Base-by-base conservation (phyloP, 2,113 vertebrate genomes). In the Etheostoma cragini region DNA sequence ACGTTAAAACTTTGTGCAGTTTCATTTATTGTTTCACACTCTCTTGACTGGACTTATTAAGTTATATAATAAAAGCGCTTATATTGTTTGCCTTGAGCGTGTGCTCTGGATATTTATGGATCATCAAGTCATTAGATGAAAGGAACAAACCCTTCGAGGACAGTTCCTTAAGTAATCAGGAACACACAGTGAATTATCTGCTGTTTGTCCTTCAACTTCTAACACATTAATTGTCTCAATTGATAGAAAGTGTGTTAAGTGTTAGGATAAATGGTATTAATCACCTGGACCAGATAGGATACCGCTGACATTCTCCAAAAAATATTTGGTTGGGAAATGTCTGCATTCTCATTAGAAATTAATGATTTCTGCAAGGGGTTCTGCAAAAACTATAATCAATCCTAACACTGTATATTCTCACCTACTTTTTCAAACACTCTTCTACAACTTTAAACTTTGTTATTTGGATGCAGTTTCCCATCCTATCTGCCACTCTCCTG, bases 1-100 rank as follows among this genome's bases (percentile, higher is more conserved):
- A 79, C 72, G 50, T 64, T 33, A 66, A 63, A 61, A 63, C 11
- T 14, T 76, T 50, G 38, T 7, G 13, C 1, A 42, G 26, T 72
- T 80, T 76, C 45, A 53, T 65, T 72, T 62, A 73, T 82, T 71
- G 21, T 66, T 54, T 85, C 17, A 52, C 63, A 46, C 26, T 58
- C 0, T 16, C 66, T 68, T 56, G 42, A 61, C 33, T 78, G 58
- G 42, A 80, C 11, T 76, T 76, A 73, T 76, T 53, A 88, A 68
- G 38, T 57, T 68, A 67, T 81, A 75, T 57, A 65, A 82, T 66
- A 62, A 71, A 71, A 75, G 12, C 0, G 0, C 1, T 5, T 58
- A 30, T 68, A 42, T 30, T 8, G 42, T 35, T 62, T 33, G 60
- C 72, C 73, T 38, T 4, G 1, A 57, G 75, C 33, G 0, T 35